Evolutionary conservation across 2,113 vertebrate genomes (phyloP).

Genomic region (Cynopterus brachyotis): DNA sequence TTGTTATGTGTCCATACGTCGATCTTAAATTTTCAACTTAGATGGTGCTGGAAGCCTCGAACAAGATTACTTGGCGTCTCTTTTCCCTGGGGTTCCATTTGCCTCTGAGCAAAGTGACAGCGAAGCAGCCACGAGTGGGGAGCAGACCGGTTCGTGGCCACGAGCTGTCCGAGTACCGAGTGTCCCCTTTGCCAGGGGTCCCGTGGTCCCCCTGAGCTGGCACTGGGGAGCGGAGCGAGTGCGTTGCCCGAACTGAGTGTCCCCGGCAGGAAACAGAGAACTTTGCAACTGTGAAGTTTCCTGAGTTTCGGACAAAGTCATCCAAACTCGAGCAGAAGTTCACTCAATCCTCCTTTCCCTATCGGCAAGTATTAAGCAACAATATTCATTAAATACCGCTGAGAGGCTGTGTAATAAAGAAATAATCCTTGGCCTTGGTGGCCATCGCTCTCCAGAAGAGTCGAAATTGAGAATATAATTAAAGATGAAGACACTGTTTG

Average conservation of each 20-base stretch:
- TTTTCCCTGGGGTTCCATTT: neutral
- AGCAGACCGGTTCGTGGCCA: rapidly evolving
- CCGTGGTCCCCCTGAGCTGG: neutral
- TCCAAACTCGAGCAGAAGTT: constrained; percentile 72
- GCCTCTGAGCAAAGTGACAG: neutral
- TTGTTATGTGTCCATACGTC: neutral
- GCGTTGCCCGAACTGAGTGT: neutral
- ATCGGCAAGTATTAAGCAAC: constrained; percentile 85
- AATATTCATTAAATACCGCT: constrained; percentile 88
- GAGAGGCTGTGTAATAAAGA: constrained; percentile 89
- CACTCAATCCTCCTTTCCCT: constrained; percentile 70
- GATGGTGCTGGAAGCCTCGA: too few relatives aligned
- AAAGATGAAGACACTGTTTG: constrained; percentile 91
- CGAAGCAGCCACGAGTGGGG: rapidly evolving
- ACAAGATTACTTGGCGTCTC: neutral
- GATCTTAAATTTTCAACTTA: neutral
- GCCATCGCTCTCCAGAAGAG: constrained; percentile 81
- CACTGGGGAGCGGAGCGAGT: neutral
- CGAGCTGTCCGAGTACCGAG: too few relatives aligned
- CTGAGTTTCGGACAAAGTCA: constrained; percentile 64
- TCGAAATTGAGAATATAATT: constrained; percentile 87
- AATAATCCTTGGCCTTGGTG: constrained; percentile 85
- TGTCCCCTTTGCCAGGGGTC: too few relatives aligned
- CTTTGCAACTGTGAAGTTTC: neutral
- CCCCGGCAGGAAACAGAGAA: neutral